phyloP scores from a whole-genome alignment of 1,140 invertebrate genomes.

The Drosophila pseudoobscura region DNA sequence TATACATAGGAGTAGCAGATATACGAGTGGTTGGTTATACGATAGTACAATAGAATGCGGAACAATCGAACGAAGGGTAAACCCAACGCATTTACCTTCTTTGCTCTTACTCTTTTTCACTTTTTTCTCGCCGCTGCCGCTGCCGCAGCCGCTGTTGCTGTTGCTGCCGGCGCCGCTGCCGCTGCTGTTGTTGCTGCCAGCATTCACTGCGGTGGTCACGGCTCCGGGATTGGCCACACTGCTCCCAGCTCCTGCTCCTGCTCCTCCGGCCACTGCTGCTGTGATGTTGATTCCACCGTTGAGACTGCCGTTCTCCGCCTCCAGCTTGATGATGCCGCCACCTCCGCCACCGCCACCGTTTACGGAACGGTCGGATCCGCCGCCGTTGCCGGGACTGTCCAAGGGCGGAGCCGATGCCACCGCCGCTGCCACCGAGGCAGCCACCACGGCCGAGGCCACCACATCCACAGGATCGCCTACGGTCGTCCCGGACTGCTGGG shows the following conservation, averaged over 20 bases:
- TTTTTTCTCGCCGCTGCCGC: conserved; percentile 82
- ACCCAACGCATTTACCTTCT: conserved; percentile 83
- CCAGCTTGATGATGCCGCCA: not conserved
- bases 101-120: conserved; percentile 83
- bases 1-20: conserved; percentile 18
- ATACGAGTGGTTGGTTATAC: not conserved
- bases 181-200: conserved; percentile 13
- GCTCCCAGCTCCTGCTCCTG: not conserved
- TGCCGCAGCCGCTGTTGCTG: conserved; percentile 62
- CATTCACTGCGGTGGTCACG: conserved; percentile 16
- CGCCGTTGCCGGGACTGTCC: conserved; percentile 55
- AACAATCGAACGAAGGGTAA: conserved; percentile 78
- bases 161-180: conserved; percentile 36
- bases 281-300: not conserved
- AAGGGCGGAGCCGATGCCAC: conserved; percentile 10
- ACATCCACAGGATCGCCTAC: conserved; percentile 46
- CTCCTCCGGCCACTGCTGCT: not conserved
- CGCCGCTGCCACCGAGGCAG: conserved; percentile 3
- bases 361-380: conserved; percentile 53
- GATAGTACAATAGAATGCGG: conserved; percentile 1
- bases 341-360: conserved; percentile 21
- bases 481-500: conserved; percentile 17
- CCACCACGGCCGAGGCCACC: conserved; percentile 58
- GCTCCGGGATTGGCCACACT: conserved; percentile 9
- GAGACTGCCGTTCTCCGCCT: conserved; percentile 5